Base-by-base conservation (phyloP, 2,113 vertebrate species). In the Strix aluco region DNA sequence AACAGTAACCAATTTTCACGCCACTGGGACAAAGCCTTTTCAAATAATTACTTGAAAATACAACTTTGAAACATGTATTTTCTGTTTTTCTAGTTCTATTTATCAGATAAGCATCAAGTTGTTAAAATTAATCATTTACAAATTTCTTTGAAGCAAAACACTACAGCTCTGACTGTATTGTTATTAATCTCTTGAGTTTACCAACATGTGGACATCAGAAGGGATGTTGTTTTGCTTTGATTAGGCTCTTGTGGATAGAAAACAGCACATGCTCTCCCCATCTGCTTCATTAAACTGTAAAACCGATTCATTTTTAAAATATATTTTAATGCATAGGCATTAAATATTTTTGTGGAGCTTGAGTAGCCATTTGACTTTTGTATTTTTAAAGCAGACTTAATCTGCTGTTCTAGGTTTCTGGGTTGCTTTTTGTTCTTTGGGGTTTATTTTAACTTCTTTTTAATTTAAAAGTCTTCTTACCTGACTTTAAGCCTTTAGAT, bases 51-150 rank as follows among this genome's bases (percentile, higher is more conserved):
- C 54, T 88, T 94, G 65, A 89, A 94, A 95, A 51, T 81, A 25
- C 88, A 94, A 21, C 84, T 92, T 87, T 13, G 57, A 85, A 91
- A 71, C 5, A 38, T 77, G 81, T 63, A 55, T 92, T 94, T 95
- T 78, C 40, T 78, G 36, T 63, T 71, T 94, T 66, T 74, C 74
- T 92, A 81, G 67, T 89, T 72, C 69, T 57, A 34, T 92, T 95
- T 92, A 91, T 97, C 84, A 96, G 92, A 81, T 90, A 62, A 81
- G 61, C 94, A 91, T 91, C 59, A 90, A 81, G 55, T 94, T 95
- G 72, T 84, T 97, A 74, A 94, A 97, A 96, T 98, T 97, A 96
- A 91, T 97, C 72, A 91, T 92, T 95, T 88, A 42, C 61, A 19
- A 72, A 65, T 92, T 96, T 79, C 49, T 86, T 96, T 97, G 78